phyloP scores from a whole-genome alignment of 2,797 vertebrate species.

The Octomys mimax region DNA sequence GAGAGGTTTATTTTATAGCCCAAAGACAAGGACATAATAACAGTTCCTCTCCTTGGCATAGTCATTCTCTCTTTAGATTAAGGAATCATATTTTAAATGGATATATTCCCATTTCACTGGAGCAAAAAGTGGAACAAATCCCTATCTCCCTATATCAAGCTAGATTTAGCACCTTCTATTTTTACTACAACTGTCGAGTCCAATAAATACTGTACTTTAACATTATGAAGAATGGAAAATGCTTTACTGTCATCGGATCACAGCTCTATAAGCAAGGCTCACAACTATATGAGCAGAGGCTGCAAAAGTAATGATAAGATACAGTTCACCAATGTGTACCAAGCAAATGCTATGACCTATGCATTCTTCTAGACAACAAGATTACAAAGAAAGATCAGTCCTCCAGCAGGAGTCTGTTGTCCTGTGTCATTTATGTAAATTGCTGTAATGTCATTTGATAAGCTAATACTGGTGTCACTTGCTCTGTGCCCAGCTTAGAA shows the following conservation, averaged over 20 bases:
- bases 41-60: not conserved
- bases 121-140: not conserved
- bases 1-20: slow-evolving; percentile 31
- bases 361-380: not conserved
- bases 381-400: slow-evolving; percentile 7
- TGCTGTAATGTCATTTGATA: not conserved
- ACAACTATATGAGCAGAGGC: not conserved
- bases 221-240: slow-evolving; percentile 47
- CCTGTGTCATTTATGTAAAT: not conserved
- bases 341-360: not conserved
- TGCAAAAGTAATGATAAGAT: not conserved
- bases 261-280: not conserved
- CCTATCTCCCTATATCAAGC: not conserved
- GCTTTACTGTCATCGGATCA: not conserved
- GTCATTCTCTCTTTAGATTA: not conserved
- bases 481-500: not conserved
- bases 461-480: not conserved
- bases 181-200: not conserved
- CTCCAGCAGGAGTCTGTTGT: not conserved
- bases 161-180: not conserved
- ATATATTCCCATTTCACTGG: slow-evolving; percentile 22
- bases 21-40: not conserved
- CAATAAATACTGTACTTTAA: slow-evolving; percentile 5
- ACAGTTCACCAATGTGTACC: not conserved
- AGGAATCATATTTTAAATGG: not conserved